Evolutionary conservation across 2,113 vertebrate genomes (phyloP).

Genomic region (Larimichthys polyactis): DNA sequence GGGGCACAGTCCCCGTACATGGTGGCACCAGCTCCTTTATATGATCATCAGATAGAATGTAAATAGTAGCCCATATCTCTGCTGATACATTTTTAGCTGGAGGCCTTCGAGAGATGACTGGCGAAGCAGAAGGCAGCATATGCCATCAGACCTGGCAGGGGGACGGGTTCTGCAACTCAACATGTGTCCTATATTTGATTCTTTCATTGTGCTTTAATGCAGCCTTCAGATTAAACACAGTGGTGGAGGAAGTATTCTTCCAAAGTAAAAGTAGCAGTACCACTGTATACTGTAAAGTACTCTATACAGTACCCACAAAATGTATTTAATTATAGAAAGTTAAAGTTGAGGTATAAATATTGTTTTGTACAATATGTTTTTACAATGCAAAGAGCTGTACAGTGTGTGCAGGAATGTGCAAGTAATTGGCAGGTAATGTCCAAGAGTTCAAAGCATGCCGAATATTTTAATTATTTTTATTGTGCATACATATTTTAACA

Average conservation of each 20-base stretch:
- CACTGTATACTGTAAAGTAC: not conserved
- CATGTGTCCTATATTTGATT: conserved; percentile 65
- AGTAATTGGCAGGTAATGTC: no score
- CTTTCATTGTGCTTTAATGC: conserved; percentile 39
- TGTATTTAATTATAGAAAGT: no score
- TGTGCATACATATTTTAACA: no score
- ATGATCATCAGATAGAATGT: conserved; percentile 43
- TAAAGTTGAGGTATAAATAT: no score
- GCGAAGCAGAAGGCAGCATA: conserved; percentile 57
- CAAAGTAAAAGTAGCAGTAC: not conserved
- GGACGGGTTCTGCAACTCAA: conserved; percentile 24
- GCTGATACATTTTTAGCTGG: conserved; percentile 63
- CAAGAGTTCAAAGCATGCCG: no score
- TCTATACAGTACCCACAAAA: no score
- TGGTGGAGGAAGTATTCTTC: not conserved
- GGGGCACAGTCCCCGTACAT: conserved; percentile 35
- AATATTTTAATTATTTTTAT: no score
- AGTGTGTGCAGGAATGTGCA: no score
- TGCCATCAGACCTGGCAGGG: conserved; percentile 57
- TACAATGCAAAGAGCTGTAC: no score
- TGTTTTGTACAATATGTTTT: no score
- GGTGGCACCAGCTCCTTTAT: conserved; percentile 19
- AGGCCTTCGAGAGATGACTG: conserved; percentile 56
- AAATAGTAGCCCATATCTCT: conserved; percentile 49
- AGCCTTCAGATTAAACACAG: conserved; percentile 14